These are phyloP conservation scores for Herpailurus yagouaroundi DNA, from an alignment of 2,113 vertebrate species.

Conservation along the genomic window DNA sequence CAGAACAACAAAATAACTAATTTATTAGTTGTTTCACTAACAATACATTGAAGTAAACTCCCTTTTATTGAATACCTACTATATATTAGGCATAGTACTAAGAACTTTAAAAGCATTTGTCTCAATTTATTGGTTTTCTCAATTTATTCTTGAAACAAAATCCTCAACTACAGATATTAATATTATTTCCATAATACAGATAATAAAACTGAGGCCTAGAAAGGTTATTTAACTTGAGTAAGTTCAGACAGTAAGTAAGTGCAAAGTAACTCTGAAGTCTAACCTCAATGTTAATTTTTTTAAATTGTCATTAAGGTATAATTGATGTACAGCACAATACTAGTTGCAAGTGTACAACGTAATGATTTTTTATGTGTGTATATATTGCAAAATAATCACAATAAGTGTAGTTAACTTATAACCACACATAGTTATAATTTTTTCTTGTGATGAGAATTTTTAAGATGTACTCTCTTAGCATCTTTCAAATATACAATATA, in stretches of 20 bases:
- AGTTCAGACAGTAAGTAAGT: not conserved
- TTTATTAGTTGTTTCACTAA: not conserved
- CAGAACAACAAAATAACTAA: not conserved
- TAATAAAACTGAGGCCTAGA: not conserved
- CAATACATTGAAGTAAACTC: not conserved
- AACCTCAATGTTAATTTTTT: not conserved
- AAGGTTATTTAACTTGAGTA: not conserved
- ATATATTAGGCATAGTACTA: not conserved
- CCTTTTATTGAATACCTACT: not conserved
- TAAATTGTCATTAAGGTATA: not conserved
- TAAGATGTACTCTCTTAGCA: not conserved
- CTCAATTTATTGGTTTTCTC: not conserved
- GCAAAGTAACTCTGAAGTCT: not conserved
- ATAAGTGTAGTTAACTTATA: not conserved
- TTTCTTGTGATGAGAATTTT: not conserved
- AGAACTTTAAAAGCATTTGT: not conserved
- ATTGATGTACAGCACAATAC: not conserved
- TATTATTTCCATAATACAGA: not conserved
- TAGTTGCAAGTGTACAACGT: not conserved
- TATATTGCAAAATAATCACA: not conserved
- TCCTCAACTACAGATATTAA: not conserved
- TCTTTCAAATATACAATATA: not conserved
- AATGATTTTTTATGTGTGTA: not conserved
- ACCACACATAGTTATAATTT: not conserved
- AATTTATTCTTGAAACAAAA: slow-evolving; percentile 33